Base-by-base conservation (phyloP, 1,140 invertebrate genomes). In the Drosophila insularis region DNA sequence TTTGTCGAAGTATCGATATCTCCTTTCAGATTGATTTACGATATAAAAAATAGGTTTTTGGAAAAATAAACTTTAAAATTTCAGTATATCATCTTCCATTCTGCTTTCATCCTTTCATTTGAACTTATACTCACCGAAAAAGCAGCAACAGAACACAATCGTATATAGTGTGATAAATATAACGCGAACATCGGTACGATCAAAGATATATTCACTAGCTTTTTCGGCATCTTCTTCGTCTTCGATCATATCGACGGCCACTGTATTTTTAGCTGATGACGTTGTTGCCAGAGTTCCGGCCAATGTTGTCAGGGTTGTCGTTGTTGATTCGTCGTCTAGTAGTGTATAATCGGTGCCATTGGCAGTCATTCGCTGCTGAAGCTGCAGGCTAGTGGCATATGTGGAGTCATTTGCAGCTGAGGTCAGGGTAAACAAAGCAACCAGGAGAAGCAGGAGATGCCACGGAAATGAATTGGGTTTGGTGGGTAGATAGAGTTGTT, bases 131-230 rank as follows among this genome's bases (percentile, higher is more conserved):
- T 94, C 72, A 94, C 94, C 94, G 70, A 94, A 94, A 80, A 94
- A 94, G 68, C 94, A 95, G 63, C 93, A 93, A 80, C 93, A 93
- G 81, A 95, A 95, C 2, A 95, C 94, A 60, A 94, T 85, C 0
- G 93, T 93, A 84, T 95, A 94, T 6, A 95, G 86, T 0, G 91
- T 93, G 62, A 94, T 93, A 82, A 94, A 94, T 63, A 94, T 93
- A 14, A 93, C 89, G 70, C 93, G 92, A 13, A 94, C 92, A 61
- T 94, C 93, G 37, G 91, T 92, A 54, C 94, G 92, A 89, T 94
- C 94, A 68, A 94, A 94, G 40, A 94, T 94, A 72, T 94, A 94
- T 32, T 94, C 93, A 37, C 78, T 78, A 54, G 74, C 68, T 21
- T 73, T 71, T 14, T 81, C 85, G 1, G 67, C 72, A 6, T 89